phyloP scores from a whole-genome alignment of 1,140 invertebrate genomes.

The Diachasmimorpha longicaudata region DNA sequence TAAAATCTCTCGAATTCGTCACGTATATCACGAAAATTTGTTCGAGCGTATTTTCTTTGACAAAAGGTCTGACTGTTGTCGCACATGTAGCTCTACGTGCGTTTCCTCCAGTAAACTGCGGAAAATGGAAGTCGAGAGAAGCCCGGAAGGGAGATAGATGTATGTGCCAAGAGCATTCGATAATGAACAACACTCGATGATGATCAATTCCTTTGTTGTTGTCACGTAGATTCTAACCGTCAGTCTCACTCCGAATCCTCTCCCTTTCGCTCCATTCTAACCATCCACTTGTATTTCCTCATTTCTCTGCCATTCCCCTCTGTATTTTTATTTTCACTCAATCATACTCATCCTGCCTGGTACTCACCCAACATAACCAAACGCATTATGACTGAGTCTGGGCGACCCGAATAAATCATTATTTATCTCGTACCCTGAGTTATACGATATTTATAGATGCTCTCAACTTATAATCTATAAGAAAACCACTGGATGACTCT shows the following conservation, averaged over 20 bases:
- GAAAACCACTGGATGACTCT: no score
- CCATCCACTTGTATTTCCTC: constrained; percentile 8
- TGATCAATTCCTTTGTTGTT: constrained; percentile 9
- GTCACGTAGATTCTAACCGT: not conserved
- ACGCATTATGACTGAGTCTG: not conserved
- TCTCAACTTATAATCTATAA: no score
- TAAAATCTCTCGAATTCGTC: no score
- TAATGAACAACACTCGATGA: constrained; percentile 4
- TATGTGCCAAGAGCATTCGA: not conserved
- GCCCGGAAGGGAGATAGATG: not conserved
- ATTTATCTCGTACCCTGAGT: not conserved
- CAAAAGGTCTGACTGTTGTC: no score
- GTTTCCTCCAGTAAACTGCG: not conserved
- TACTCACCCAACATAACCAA: not conserved
- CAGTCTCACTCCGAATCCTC: not conserved
- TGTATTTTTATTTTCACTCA: not conserved
- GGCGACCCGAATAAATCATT: not conserved
- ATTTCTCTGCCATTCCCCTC: not conserved
- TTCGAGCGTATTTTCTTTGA: no score
- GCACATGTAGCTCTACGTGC: not conserved
- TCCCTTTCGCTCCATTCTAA: not conserved
- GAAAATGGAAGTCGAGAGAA: not conserved
- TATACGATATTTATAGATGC: no score
- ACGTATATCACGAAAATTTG: no score
- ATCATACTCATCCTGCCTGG: not conserved